Base-by-base conservation (phyloP, 2,113 vertebrate genomes). In the Merops nubicus region DNA sequence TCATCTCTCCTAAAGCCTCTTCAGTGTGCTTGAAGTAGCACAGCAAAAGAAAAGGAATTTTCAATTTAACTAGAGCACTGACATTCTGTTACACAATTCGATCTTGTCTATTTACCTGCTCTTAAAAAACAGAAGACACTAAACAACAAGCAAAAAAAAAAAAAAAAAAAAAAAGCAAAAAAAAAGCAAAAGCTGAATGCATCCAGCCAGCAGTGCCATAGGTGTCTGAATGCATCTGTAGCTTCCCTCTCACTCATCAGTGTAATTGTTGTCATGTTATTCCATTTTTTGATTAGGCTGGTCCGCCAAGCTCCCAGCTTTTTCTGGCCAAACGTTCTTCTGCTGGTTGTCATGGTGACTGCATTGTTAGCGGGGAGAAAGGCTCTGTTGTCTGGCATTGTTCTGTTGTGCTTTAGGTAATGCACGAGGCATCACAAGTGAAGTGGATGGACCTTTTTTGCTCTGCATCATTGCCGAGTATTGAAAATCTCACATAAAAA, bases 381-480 rank as follows among this genome's bases (percentile, higher is more conserved):
- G 97, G 97, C 97, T 97, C 97, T 98, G 98, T 98, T 98, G 98
- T 98, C 98, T 98, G 97, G 98, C 98, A 98, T 98, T 98, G 98
- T 98, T 98, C 98, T 98, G 97, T 98, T 98, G 98, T 98, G 98
- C 98, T 98, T 98, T 98, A 98, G 98, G 98, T 98, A 98, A 98
- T 97, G 97, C 98, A 97, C 97, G 98, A 98, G 98, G 98, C 98
- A 98, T 98, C 98, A 98, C 98, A 95, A 98, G 98, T 98, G 98
- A 98, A 98, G 98, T 98, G 98, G 98, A 98, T 98, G 98, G 98
- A 98, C 98, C 98, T 98, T 98, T 98, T 98, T 98, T 97, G 97
- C 98, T 98, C 98, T 83, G 97, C 98, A 98, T 98, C 98, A 98
- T 98, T 98, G 98, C 98, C 64, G 94, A 98, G 98, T 97, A 98